These are phyloP conservation scores for Gobio gobio DNA, from an alignment of 2,113 vertebrate species.

Conservation along the genomic window DNA sequence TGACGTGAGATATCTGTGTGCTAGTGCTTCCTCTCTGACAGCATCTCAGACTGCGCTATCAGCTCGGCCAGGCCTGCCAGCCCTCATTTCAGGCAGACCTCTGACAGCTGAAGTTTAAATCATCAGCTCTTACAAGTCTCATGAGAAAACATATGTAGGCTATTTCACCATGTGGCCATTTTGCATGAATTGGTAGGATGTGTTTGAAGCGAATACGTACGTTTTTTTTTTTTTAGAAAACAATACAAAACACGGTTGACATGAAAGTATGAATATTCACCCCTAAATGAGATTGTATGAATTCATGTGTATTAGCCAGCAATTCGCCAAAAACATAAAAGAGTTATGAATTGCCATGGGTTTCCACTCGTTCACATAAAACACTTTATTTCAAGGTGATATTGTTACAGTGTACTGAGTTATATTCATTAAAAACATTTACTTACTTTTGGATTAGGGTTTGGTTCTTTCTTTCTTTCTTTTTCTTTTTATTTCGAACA, in stretches of 20 bases:
- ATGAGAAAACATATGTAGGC: not conserved
- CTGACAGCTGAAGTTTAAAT: not conserved
- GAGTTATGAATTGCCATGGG: not conserved
- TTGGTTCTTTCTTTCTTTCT: too few species aligned
- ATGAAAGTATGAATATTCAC: not conserved
- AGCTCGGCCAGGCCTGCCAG: constrained; percentile 40
- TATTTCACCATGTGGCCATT: not conserved
- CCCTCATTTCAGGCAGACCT: not conserved
- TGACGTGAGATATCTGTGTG: constrained; percentile 47
- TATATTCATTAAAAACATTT: too few species aligned
- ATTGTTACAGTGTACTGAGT: too few species aligned
- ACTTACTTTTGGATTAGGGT: too few species aligned
- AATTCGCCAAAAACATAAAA: not conserved
- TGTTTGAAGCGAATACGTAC: not conserved
- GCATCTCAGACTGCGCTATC: constrained; percentile 33
- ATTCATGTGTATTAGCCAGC: not conserved
- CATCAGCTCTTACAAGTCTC: not conserved
- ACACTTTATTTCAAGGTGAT: too few species aligned
- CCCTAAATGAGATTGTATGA: not conserved
- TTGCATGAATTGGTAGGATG: not conserved
- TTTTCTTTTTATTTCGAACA: too few species aligned
- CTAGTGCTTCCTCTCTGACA: constrained; percentile 46
- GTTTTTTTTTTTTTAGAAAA: not conserved
- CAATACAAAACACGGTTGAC: not conserved
- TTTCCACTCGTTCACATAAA: not conserved